Evolutionary conservation across 2,888 invertebrate genomes (phyloP).

Genomic region (Ophonus ardosiacus): DNA sequence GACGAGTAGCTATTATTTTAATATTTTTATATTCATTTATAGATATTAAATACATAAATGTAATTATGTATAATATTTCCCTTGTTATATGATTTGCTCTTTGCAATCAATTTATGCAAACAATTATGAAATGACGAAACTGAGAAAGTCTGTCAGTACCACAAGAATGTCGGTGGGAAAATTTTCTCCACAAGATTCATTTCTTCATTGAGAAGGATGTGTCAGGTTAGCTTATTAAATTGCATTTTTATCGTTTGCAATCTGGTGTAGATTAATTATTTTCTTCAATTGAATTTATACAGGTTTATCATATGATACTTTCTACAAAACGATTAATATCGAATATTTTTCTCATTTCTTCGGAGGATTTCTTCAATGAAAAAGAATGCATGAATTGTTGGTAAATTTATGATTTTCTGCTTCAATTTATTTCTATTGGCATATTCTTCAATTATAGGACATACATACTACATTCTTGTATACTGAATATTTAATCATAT

Average conservation of each 20-base stretch:
- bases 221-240: not conserved
- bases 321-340: not conserved
- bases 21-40: no score
- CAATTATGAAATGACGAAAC: constrained; percentile 6
- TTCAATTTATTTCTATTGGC: no score
- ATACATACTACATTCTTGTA: no score
- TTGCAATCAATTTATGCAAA: not conserved
- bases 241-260: not conserved
- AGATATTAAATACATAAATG: no score
- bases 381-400: no score
- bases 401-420: no score
- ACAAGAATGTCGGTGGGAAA: not conserved
- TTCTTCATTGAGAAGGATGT: not conserved
- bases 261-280: not conserved
- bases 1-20: not conserved
- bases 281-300: not conserved
- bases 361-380: no score
- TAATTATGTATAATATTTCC: no score
- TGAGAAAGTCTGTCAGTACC: not conserved
- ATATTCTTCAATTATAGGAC: no score
- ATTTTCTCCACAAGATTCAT: not conserved
- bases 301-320: not conserved
- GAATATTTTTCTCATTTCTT: no score
- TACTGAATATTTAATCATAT: no score
- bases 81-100: not conserved